A percentile compares a stretch with the other conserved stretches of the same genome.
These are phyloP conservation scores for Proctacanthus coquilletti DNA, from an alignment of 1,140 invertebrate genomes.

Conservation along the genomic window DNA sequence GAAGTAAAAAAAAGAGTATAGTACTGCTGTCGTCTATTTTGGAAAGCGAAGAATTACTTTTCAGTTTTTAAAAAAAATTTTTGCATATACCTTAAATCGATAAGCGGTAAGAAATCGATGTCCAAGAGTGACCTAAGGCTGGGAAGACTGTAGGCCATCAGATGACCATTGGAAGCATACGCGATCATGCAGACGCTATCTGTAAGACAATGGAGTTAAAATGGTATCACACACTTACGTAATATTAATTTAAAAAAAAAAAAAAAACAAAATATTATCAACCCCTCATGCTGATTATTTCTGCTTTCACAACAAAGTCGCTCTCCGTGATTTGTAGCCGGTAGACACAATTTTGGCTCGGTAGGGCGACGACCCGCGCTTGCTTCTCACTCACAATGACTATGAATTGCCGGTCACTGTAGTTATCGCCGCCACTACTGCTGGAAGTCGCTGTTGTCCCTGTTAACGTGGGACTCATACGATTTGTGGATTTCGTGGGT, in stretches of 20 bases:
- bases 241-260: background rate
- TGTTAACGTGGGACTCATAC: slow-evolving; percentile 59
- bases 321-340: slow-evolving; percentile 69
- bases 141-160: slow-evolving; percentile 83
- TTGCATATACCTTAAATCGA: slow-evolving; percentile 80
- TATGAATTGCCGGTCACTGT: slow-evolving; percentile 78
- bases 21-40: too few species aligned
- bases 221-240: background rate
- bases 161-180: slow-evolving; percentile 85
- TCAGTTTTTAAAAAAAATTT: too few species aligned
- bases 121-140: slow-evolving; percentile 81
- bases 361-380: slow-evolving; percentile 81
- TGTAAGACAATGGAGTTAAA: slow-evolving; percentile 32
- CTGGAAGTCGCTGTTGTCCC: slow-evolving; percentile 21
- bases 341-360: slow-evolving; percentile 84
- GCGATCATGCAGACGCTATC: slow-evolving; percentile 87
- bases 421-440: slow-evolving; percentile 32
- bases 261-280: slow-evolving; percentile 6
- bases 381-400: slow-evolving; percentile 90
- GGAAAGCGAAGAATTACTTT: too few species aligned
- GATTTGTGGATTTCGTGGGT: slow-evolving; percentile 38
- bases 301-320: slow-evolving; percentile 86
- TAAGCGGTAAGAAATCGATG: slow-evolving; percentile 82
- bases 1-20: too few species aligned
- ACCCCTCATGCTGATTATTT: slow-evolving; percentile 89